Base-by-base conservation (phyloP, 1,140 invertebrate genomes). In the Ooceraea biroi region DNA sequence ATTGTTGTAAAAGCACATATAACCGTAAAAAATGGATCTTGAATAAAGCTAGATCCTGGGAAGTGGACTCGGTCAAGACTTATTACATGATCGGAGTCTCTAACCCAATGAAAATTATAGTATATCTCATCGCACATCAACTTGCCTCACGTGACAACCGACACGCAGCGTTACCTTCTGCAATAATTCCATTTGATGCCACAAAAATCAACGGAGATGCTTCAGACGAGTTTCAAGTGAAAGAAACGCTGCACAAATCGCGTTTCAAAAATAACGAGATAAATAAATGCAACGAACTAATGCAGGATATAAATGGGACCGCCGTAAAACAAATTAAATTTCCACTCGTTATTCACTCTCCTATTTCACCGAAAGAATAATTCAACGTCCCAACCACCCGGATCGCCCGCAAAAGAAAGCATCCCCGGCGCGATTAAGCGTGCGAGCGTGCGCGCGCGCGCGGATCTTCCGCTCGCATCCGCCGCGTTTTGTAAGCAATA, bases 401-500 rank as follows among this genome's bases (percentile, higher is more conserved):
- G 36, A 36, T 36, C 36, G 36, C 2, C 36, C 36, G 36, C 36
- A 7, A 36, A 36, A 36, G 36, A 36, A 36, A 63, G 22, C 12
- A n/a, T 41, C 17, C 30, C 36, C 30, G 19, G 25, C 30, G 19
- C 48, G 63, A 69, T 78, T 78, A 78, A 57, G n/a, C 52, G 41
- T 7, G n/a, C 65, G 36, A 27, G 10, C 55, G 48, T 30, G 17
- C 17, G 52, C n/a, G 44, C 10, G 48, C n/a, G 25, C 14, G 10
- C 76, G 65, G 3, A 57, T 30, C 27, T 44, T 17, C 63, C 17
- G 27, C 76, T 57, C 25, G 36, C 41, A 12, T 22, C 12, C 55
- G 22, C 30, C 14, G 22, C 60, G n/a, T 68, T 80, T 84, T 84
- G 63, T 68, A 48, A 50, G 0, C 7, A 50, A 57, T 87, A 88